These are phyloP conservation scores for Aratinga solstitialis DNA, from an alignment of 2,797 vertebrate species.

Conservation along the genomic window DNA sequence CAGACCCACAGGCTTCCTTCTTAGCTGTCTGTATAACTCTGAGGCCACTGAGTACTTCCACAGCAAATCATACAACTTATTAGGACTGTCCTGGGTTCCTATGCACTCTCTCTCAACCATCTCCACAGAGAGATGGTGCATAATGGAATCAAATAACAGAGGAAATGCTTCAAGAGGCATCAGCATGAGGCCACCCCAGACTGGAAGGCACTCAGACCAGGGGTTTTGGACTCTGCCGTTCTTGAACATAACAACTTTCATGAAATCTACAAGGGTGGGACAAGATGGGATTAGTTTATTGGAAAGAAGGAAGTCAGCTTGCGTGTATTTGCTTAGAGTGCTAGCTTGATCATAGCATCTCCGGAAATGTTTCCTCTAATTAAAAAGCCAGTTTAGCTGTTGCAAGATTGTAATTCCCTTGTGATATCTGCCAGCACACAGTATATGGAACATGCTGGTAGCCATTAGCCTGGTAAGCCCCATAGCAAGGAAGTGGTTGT, in stretches of 20 bases:
- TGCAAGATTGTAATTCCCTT: not conserved
- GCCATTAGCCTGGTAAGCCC: not conserved
- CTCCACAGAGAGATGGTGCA: not conserved
- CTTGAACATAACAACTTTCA: not conserved
- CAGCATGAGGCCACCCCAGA: not conserved
- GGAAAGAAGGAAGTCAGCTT: not conserved
- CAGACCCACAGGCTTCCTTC: slow-evolving; percentile 11
- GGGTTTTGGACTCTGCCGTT: not conserved
- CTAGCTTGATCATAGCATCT: not conserved
- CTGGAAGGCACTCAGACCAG: not conserved
- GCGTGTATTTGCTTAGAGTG: not conserved
- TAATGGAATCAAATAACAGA: not conserved
- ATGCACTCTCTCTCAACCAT: not conserved
- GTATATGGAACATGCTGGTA: not conserved
- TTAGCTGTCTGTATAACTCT: not conserved
- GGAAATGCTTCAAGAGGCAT: not conserved
- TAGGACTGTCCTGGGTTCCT: not conserved
- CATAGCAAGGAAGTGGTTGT: not conserved
- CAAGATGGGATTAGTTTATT: not conserved
- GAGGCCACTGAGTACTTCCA: not conserved
- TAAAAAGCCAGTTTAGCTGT: not conserved
- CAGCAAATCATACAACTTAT: not conserved
- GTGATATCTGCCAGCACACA: not conserved
- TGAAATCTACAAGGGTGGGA: not conserved
- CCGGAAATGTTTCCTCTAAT: not conserved